Evolutionary conservation across 2,113 vertebrate genomes (phyloP).

Genomic region (Siniperca knerii): DNA sequence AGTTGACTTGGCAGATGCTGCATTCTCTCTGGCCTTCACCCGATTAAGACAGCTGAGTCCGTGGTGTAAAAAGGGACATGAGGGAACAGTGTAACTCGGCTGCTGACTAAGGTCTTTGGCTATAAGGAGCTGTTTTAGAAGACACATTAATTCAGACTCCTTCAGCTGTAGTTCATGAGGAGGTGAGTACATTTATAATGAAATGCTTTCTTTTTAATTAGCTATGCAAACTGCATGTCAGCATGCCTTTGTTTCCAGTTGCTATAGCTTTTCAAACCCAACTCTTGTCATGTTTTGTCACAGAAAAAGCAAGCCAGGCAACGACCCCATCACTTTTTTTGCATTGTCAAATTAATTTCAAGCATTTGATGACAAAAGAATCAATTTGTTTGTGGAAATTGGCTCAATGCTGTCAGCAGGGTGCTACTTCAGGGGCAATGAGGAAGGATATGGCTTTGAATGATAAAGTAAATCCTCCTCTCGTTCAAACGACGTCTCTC

Average conservation of each 20-base stretch:
- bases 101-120: conserved; percentile 72
- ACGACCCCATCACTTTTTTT: background rate
- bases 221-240: conserved; percentile 50
- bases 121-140: conserved; percentile 57
- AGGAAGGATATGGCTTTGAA: conserved; percentile 44
- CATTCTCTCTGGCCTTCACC: conserved; percentile 62
- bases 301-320: conserved; percentile 34
- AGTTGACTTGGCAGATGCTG: conserved; percentile 63
- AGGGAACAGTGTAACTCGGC: conserved; percentile 47
- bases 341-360: conserved; percentile 44
- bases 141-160: conserved; percentile 65
- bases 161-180: conserved; percentile 57
- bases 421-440: conserved; percentile 47
- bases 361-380: conserved; percentile 51
- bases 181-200: conserved; percentile 69
- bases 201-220: conserved; percentile 72
- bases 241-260: conserved; percentile 57
- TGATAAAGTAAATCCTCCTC: conserved; percentile 46
- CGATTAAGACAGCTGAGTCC: conserved; percentile 63
- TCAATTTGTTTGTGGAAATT: conserved; percentile 61
- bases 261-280: conserved; percentile 42
- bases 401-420: conserved; percentile 22
- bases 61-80: conserved; percentile 53
- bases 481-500: conserved; percentile 21
- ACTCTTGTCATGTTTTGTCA: conserved; percentile 37